These are phyloP conservation scores for Pampusana beccarii DNA, from an alignment of 2,113 vertebrate genomes.

Conservation along the genomic window DNA sequence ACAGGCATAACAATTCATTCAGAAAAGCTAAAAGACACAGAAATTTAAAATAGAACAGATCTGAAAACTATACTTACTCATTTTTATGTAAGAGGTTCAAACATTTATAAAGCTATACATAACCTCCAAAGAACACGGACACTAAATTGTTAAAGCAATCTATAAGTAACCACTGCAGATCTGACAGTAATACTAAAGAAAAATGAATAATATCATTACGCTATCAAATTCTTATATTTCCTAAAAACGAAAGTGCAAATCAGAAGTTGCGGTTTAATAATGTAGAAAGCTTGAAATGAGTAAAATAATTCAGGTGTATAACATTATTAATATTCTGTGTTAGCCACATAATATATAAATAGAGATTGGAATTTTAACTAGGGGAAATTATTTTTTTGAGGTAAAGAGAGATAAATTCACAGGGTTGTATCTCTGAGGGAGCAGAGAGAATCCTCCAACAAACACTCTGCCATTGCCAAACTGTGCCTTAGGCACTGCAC, in stretches of 20 bases:
- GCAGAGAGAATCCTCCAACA: background rate
- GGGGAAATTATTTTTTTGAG: background rate
- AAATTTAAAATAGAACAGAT: background rate
- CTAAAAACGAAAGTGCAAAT: slow-evolving; percentile 22
- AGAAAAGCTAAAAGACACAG: background rate
- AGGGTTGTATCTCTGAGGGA: background rate
- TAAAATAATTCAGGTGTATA: background rate
- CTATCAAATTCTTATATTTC: background rate
- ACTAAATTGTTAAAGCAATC: background rate
- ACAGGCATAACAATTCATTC: background rate
- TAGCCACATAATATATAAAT: background rate
- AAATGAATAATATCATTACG: background rate
- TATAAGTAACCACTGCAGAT: background rate
- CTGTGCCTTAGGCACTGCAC: background rate
- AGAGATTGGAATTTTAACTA: background rate
- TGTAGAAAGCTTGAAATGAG: slow-evolving; percentile 39
- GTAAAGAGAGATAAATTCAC: background rate
- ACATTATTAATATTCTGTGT: background rate
- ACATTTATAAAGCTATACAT: background rate
- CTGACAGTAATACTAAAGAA: background rate
- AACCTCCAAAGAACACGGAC: background rate
- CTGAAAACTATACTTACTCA: background rate
- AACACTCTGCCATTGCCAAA: background rate
- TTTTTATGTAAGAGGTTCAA: background rate
- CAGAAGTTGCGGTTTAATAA: background rate